These are phyloP conservation scores for Phallusia fumigata DNA, from an alignment of 23 tunicate genomes.

Conservation along the genomic window DNA sequence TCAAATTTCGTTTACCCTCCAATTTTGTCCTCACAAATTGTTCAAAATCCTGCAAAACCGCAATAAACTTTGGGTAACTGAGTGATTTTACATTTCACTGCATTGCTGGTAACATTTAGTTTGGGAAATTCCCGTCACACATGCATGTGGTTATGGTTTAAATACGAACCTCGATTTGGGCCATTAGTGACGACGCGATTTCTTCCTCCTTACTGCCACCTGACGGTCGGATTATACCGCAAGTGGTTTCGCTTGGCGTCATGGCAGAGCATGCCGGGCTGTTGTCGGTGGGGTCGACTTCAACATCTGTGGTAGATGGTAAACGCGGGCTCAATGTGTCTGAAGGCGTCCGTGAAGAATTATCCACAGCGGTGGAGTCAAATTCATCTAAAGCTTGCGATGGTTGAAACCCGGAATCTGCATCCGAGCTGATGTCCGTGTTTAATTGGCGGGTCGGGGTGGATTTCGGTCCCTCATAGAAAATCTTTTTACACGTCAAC, in stretches of 20 bases:
- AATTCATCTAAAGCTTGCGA: constrained; percentile 22
- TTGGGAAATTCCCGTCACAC: no score
- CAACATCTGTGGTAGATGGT: background rate
- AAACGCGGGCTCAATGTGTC: background rate
- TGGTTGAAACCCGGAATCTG: constrained; percentile 43
- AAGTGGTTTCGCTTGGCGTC: background rate
- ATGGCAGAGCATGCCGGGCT: background rate
- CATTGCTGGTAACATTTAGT: no score
- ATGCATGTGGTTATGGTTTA: background rate
- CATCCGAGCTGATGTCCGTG: constrained; percentile 38
- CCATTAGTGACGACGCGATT: constrained; percentile 51
- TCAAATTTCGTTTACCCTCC: background rate
- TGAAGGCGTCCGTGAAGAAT: background rate
- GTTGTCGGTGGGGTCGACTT: background rate
- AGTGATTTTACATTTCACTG: no score
- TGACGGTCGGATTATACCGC: background rate
- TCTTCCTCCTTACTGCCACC: constrained; percentile 23
- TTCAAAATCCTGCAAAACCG: constrained; percentile 40
- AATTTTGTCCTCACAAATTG: constrained; percentile 19
- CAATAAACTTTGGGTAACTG: background rate
- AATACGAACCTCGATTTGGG: constrained; percentile 53
- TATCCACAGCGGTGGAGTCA: constrained; percentile 10
- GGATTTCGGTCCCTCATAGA: constrained; percentile 2
- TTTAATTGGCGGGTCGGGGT: background rate
- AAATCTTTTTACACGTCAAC: background rate